Percentiles rank a stretch among this genome's conserved stretches.
Conservation (phyloP, 2,797 vertebrate genomes). For the Taenioides sp. region DNA sequence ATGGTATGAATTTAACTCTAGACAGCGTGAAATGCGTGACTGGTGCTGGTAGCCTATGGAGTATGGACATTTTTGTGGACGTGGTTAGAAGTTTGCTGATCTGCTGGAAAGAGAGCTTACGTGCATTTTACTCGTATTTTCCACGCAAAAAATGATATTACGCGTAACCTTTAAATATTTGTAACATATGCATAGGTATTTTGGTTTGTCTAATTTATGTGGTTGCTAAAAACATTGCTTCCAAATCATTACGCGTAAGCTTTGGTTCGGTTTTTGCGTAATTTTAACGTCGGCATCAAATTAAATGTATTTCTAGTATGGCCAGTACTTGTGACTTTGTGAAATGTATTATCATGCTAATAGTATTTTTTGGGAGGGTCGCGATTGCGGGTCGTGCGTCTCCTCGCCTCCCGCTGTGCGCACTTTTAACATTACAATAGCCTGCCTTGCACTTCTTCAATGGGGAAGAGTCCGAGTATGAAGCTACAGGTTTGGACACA, state of each 20-base stretch:
- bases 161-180: no score
- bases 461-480: constrained; percentile 2
- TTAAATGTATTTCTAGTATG: constrained; percentile 23
- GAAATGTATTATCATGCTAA: constrained; percentile 71
- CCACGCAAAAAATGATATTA: background rate
- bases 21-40: background rate
- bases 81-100: constrained; percentile 53
- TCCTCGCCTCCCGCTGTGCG: constrained; percentile 71
- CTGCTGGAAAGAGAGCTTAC: constrained; percentile 30
- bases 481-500: background rate
- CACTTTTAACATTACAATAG: constrained; percentile 75
- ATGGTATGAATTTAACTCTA: background rate
- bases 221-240: constrained; percentile 1
- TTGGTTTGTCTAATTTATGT: background rate
- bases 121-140: background rate
- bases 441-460: constrained; percentile 30
- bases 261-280: background rate
- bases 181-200: no score
- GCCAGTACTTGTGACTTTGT: constrained; percentile 63
- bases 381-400: constrained; percentile 63
- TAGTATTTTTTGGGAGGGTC: constrained; percentile 54
- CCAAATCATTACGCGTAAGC: background rate
- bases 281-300: constrained; percentile 25
- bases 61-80: constrained; percentile 20
- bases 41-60: background rate